These are phyloP conservation scores for Acanthurus lineatus DNA, from an alignment of 2,797 vertebrate species.

Conservation along the genomic window DNA sequence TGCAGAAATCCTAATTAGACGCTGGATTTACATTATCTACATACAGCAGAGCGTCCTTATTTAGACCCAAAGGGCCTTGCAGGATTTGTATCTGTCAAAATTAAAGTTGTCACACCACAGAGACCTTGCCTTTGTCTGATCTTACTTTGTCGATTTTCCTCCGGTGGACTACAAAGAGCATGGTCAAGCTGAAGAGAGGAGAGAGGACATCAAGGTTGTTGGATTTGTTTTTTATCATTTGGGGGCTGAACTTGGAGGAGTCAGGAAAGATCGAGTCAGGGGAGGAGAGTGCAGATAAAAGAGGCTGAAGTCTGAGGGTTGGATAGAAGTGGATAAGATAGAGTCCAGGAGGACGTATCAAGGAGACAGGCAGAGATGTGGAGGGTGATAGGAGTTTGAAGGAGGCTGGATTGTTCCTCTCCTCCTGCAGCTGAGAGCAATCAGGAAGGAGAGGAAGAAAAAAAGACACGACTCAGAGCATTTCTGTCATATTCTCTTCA, in stretches of 20 bases:
- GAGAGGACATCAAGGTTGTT: conserved; percentile 62
- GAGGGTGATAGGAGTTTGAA: conserved; percentile 63
- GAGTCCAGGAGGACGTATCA: conserved; percentile 71
- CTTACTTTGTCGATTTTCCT: conserved; percentile 44
- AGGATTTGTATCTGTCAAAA: conserved; percentile 14
- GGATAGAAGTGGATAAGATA: conserved; percentile 64
- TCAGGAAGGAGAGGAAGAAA: conserved; percentile 15
- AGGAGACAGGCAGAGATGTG: conserved; percentile 66
- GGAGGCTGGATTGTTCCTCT: conserved; percentile 49
- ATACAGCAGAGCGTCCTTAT: not conserved
- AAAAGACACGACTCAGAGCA: conserved; percentile 28
- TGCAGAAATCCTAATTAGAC: not conserved
- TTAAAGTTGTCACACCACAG: conserved; percentile 27
- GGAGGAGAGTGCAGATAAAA: conserved; percentile 67
- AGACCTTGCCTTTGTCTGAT: conserved; percentile 36
- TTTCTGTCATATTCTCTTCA: conserved; percentile 34
- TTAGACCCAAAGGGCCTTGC: not conserved
- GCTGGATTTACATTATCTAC: not conserved
- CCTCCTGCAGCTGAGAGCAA: conserved; percentile 44
- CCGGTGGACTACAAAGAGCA: conserved; percentile 60
- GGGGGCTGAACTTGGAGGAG: conserved; percentile 52
- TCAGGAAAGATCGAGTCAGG: conserved; percentile 53
- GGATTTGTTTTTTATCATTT: conserved; percentile 48
- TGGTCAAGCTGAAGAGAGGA: conserved; percentile 46
- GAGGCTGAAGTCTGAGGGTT: conserved; percentile 57